phyloP scores from a whole-genome alignment of 1,140 invertebrate genomes.

The Trichoplusia ni region DNA sequence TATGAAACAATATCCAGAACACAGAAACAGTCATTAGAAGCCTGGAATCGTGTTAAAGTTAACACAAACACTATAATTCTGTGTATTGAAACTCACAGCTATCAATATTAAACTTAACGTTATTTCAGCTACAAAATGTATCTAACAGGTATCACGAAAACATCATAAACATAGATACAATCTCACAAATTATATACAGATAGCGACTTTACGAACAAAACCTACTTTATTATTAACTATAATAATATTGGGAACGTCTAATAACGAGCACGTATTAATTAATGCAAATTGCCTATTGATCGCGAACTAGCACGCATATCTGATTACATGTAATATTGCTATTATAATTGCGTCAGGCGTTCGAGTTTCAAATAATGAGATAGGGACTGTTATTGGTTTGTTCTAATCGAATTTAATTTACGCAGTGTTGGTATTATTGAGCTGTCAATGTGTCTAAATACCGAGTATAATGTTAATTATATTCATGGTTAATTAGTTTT shows the following conservation, averaged over 20 bases:
- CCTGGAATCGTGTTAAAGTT: too few species aligned
- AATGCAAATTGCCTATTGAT: conserved; percentile 28
- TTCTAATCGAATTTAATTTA: conserved; percentile 2
- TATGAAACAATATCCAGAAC: too few species aligned
- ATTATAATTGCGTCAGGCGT: conserved; percentile 23
- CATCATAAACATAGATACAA: conserved; percentile 6
- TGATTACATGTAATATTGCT: conserved; percentile 17
- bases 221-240: conserved; percentile 21
- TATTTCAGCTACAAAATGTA: conserved; percentile 1
- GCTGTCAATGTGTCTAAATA: neutral
- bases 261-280: conserved; percentile 1
- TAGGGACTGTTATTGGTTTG: neutral
- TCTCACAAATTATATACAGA: neutral
- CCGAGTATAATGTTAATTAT: too few species aligned
- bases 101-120: too few species aligned
- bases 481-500: too few species aligned
- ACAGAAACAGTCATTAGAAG: too few species aligned
- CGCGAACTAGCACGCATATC: conserved; percentile 18
- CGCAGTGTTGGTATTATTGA: neutral
- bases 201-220: conserved; percentile 2
- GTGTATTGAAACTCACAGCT: too few species aligned
- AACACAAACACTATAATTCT: too few species aligned
- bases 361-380: neutral
- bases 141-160: neutral
- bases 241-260: conserved; percentile 18